These are phyloP conservation scores for Amblyraja radiata DNA, from an alignment of 2,797 vertebrate species.

Conservation along the genomic window DNA sequence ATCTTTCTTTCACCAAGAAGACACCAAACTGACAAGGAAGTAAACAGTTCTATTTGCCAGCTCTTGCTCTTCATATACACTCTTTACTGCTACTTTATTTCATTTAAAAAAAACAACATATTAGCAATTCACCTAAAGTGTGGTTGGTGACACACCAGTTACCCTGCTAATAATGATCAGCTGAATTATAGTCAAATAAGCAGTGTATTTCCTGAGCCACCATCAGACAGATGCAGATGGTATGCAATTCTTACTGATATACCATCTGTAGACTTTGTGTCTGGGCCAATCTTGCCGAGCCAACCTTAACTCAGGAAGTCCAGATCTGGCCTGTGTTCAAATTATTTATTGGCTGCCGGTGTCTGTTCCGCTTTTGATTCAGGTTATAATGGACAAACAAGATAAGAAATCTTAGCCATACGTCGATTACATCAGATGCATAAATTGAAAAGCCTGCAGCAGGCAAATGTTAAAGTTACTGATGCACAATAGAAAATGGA, in stretches of 20 bases:
- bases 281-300: background rate
- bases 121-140: background rate
- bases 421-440: background rate
- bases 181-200: too few species aligned
- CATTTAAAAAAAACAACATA: too few species aligned
- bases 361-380: background rate
- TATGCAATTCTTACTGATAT: background rate
- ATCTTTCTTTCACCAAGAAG: background rate
- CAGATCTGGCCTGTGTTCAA: background rate
- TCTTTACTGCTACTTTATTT: background rate
- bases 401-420: background rate
- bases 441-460: background rate
- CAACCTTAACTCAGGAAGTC: background rate
- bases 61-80: background rate
- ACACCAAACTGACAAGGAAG: background rate
- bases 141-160: background rate
- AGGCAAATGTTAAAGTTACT: background rate
- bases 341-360: background rate
- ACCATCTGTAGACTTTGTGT: slow-evolving; percentile 15
- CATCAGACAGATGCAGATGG: background rate
- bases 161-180: background rate
- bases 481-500: background rate
- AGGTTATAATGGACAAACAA: background rate
- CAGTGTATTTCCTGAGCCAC: background rate
- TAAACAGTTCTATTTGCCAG: background rate